Evolutionary conservation across 2,797 vertebrate genomes (phyloP), one percentile per base, ranked within the genome.

Genomic region (Enteromius mattozi): DNA sequence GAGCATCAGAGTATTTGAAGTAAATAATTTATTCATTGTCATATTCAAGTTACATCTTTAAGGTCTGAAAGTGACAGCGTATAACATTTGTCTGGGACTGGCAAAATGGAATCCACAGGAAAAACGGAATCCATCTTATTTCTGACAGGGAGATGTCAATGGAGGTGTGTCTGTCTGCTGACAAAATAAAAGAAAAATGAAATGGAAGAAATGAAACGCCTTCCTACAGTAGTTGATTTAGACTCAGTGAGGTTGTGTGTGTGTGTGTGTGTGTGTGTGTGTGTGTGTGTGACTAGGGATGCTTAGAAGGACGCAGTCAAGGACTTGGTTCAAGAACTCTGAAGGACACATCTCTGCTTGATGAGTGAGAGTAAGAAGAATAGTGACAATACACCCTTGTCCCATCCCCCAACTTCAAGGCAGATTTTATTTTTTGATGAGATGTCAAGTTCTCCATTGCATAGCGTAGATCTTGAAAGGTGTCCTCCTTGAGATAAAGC

Each of bases 361-460:
- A 51, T 45, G 17, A 71, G 68, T 30, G 13, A 21, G 42, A 35
- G 19, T 9, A 37, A 81, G 13, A 24, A 72, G 66, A 51, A 81
- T 59, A 35, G 16, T 12, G 51, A n/a, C 19, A 63, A n/a, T 14
- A 65, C 37, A 70, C 24, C 40, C 19, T 30, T 74, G 37, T 24
- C 51, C 51, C 42, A 75, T 42, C 68, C 72, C 59, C 47, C 45
- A 76, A 9, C 72, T 35, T 21, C n/a, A 65, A 49, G 83, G 27
- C 27, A 51, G 3, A 47, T 78, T 84, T 78, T 78, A 59, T 70
- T 78, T 45, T 78, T 63, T 84, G 68, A 84, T 61, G 40, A 61
- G 66, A 72, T 63, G 54, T 84, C 76, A 49, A 71, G 75, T 68
- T 83, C 80, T 84, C 21, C 40, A 37, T 78, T 79, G 71, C 66